Conservation (phyloP, 2,888 invertebrate genomes). For the Drosophila atroscutellata region DNA sequence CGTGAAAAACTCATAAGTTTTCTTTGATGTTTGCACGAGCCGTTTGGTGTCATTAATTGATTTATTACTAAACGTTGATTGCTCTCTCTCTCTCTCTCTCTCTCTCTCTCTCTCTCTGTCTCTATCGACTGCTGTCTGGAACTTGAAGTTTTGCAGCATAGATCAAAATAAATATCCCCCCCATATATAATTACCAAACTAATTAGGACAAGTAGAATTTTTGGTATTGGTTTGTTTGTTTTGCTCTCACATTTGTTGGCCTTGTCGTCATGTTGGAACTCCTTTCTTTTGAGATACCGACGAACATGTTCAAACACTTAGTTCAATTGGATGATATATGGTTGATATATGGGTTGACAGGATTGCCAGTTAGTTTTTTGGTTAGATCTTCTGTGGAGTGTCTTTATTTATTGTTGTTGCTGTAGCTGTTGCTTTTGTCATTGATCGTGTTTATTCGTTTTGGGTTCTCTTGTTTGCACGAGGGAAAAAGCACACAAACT, state of each 20-base stretch:
- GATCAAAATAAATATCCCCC: neutral
- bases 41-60: conserved; percentile 72
- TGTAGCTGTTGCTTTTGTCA: neutral
- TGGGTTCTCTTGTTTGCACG: conserved; percentile 50
- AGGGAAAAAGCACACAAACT: conserved; percentile 54
- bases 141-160: conserved; percentile 9
- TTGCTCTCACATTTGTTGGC: conserved; percentile 24
- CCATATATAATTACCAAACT: conserved; percentile 46
- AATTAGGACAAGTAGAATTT: conserved; percentile 49
- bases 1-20: conserved; percentile 65
- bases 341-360: conserved; percentile 1
- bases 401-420: neutral
- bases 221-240: conserved; percentile 63
- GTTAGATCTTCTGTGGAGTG: conserved; percentile 16
- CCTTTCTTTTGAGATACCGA: conserved; percentile 43
- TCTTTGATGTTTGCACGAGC: conserved; percentile 76
- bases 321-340: conserved; percentile 28
- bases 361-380: conserved; percentile 27
- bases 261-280: conserved; percentile 33
- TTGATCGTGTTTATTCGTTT: conserved; percentile 48
- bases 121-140: conserved; percentile 15
- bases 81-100: conserved; percentile 20
- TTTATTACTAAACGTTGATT: conserved; percentile 66
- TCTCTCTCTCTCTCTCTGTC: conserved; percentile 3
- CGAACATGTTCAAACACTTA: conserved; percentile 47